A percentile compares a stretch with the other conserved stretches of the same genome.
Evolutionary conservation across 1,140 invertebrate genomes (phyloP).

Genomic region (Drosophila ficusphila): DNA sequence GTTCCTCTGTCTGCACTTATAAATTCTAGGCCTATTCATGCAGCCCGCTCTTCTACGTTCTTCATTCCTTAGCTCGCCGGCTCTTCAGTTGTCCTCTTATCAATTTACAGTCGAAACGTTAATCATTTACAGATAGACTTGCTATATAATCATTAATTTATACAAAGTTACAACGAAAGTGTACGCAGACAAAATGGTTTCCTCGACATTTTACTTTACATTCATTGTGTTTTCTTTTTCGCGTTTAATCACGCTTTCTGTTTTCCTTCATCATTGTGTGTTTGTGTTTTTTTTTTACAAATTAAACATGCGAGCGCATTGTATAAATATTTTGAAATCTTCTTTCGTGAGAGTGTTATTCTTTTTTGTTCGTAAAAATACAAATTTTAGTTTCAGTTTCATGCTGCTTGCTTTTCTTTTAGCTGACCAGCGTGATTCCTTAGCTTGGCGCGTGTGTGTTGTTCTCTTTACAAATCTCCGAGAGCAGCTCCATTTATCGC

Average conservation of each 20-base stretch:
- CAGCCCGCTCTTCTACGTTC: constrained; percentile 13
- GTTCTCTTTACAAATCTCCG: constrained; percentile 31
- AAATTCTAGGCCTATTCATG: constrained; percentile 53
- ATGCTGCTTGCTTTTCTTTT: not conserved
- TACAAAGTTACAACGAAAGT: constrained; percentile 72
- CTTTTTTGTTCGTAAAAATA: constrained; percentile 49
- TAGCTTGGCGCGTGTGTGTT: constrained; percentile 23
- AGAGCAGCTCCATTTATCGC: constrained; percentile 32
- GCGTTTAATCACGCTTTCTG: constrained; percentile 9
- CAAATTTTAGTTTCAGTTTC: constrained; percentile 21
- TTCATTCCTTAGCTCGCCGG: constrained; percentile 1
- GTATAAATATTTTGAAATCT: constrained; percentile 42
- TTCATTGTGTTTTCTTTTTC: constrained; percentile 17
- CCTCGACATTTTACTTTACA: constrained; percentile 48
- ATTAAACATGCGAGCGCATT: constrained; percentile 40
- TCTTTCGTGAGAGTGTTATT: constrained; percentile 15
- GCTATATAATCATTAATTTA: constrained; percentile 61
- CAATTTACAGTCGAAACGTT: constrained; percentile 74
- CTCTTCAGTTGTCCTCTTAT: constrained; percentile 21
- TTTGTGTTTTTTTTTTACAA: constrained; percentile 34
- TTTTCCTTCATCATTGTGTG: constrained; percentile 21
- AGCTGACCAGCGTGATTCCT: constrained; percentile 3
- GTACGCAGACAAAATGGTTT: constrained; percentile 46
- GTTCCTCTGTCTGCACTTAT: constrained; percentile 47
- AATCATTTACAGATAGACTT: constrained; percentile 71